Conservation (phyloP, 2,888 invertebrate species). For the Calliphora vomitoria region DNA sequence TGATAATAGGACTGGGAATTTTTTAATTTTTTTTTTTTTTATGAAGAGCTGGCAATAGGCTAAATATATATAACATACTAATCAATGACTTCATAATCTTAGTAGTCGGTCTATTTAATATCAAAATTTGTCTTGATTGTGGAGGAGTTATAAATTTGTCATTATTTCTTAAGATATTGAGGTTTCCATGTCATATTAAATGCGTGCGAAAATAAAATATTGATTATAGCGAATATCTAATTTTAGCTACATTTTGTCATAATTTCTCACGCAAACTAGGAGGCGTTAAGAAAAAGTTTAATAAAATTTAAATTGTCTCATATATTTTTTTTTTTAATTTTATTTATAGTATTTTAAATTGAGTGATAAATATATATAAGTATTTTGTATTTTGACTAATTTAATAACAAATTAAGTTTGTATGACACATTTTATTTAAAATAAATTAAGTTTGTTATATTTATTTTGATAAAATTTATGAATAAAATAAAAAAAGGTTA, state of each 20-base stretch:
- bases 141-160: neutral
- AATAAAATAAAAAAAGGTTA: no score
- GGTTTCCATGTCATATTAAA: neutral
- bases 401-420: no score
- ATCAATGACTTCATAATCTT: neutral
- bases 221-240: conserved; percentile 40
- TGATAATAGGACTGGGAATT: no score
- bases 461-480: no score
- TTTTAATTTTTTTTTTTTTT: no score
- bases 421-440: no score
- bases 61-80: neutral
- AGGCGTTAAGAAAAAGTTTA: neutral
- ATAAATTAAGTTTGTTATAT: no score
- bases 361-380: no score
- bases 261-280: neutral
- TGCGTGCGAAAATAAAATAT: conserved; percentile 14
- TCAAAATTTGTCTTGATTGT: neutral
- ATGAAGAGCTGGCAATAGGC: neutral
- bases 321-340: no score
- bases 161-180: neutral
- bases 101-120: neutral
- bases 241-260: conserved; percentile 43
- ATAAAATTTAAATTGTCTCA: no score
- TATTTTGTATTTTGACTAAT: no score
- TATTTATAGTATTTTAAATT: no score